phyloP scores from a whole-genome alignment of 2,888 invertebrate species.

The Orthosia gothica region DNA sequence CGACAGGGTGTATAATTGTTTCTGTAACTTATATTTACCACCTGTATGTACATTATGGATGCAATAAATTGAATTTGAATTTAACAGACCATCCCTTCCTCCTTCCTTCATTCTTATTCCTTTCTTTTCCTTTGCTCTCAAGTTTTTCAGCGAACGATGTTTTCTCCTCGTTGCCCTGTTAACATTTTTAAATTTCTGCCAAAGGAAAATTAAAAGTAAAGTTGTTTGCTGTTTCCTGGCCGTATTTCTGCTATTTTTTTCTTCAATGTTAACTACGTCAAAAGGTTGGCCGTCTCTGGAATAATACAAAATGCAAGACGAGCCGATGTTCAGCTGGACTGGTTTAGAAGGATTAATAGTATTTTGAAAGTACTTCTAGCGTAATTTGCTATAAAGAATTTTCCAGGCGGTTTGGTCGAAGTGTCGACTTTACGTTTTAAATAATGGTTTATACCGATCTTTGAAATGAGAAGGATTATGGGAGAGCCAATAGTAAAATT shows the following conservation, averaged over 20 bases:
- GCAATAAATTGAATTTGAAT: too few species aligned
- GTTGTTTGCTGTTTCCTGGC: constrained; percentile 10
- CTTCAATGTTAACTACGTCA: constrained; percentile 34
- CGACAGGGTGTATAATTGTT: too few species aligned
- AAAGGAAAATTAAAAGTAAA: constrained; percentile 33
- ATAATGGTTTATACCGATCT: not conserved
- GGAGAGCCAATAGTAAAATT: not conserved
- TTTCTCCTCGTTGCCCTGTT: constrained; percentile 36
- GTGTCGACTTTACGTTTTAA: not conserved
- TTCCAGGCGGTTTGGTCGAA: constrained; percentile 9
- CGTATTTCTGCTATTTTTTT: constrained; percentile 16
- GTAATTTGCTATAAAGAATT: constrained; percentile 31
- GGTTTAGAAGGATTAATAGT: constrained; percentile 16
- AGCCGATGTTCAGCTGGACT: not conserved
- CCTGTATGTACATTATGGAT: too few species aligned
- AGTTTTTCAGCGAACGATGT: constrained; percentile 24
- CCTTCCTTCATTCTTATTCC: too few species aligned
- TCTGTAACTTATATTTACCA: too few species aligned
- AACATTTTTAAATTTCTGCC: constrained; percentile 33
- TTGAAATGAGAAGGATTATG: not conserved
- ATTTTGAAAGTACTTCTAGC: constrained; percentile 25
- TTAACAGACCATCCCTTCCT: constrained; percentile 7
- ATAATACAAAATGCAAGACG: constrained; percentile 22
- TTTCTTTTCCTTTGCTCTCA: not conserved
- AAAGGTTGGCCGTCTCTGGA: constrained; percentile 17